phyloP scores from a whole-genome alignment of 2,113 vertebrate species.

The Calidris pugnax region DNA sequence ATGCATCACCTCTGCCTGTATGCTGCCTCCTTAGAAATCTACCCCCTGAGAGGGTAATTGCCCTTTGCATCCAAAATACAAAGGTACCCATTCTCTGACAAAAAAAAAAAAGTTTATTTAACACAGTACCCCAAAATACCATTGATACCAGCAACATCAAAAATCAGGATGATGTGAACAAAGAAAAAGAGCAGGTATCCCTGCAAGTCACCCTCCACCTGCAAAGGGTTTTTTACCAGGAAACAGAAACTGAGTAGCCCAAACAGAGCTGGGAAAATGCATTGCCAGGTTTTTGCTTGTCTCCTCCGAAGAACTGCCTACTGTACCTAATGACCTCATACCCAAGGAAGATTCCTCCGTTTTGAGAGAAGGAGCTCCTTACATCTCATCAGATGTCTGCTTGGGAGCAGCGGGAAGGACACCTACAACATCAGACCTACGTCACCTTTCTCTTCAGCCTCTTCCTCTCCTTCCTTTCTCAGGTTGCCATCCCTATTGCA shows the following conservation, averaged over 20 bases:
- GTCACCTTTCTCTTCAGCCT: background rate
- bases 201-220: background rate
- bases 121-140: background rate
- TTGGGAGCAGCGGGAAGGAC: background rate
- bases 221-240: background rate
- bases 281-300: background rate
- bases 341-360: background rate
- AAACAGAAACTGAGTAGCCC: background rate
- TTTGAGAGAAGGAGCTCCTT: background rate
- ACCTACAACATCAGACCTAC: accelerated
- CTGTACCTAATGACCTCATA: background rate
- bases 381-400: background rate
- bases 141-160: background rate
- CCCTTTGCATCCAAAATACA: background rate
- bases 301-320: background rate
- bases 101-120: background rate
- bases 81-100: background rate
- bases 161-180: background rate
- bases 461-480: background rate
- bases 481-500: background rate
- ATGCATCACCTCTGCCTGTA: background rate
- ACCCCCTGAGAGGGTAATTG: accelerated
- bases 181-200: background rate
- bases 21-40: background rate
- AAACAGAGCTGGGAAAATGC: background rate